phyloP scores from a whole-genome alignment of 1,140 invertebrate species.

The Drosophila bocki region DNA sequence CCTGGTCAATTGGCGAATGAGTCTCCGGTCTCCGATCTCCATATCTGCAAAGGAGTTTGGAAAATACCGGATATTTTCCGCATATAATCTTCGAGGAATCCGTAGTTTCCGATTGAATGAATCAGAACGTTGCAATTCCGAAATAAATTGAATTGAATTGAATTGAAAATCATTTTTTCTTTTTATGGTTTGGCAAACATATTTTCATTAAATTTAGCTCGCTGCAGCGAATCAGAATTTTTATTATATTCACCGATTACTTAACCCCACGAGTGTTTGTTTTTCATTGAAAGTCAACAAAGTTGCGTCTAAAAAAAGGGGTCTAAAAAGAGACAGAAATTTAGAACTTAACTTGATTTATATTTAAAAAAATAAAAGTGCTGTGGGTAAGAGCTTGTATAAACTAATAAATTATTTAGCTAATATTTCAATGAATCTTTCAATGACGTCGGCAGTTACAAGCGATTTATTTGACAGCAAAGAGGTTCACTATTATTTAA shows the following conservation, averaged over 20 bases:
- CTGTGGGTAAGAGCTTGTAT: background rate
- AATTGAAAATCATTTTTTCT: background rate
- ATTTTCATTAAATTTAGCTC: constrained; percentile 7
- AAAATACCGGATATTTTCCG: constrained; percentile 32
- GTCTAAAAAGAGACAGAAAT: background rate
- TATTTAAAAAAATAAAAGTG: background rate
- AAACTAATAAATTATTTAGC: background rate
- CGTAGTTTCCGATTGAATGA: constrained; percentile 1
- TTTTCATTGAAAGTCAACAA: constrained; percentile 7
- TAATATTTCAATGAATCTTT: background rate
- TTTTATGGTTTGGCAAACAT: constrained; percentile 33
- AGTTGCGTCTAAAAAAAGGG: background rate
- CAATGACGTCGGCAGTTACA: background rate
- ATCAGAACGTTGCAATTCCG: constrained; percentile 24
- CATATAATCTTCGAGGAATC: background rate
- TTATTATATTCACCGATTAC: constrained; percentile 6
- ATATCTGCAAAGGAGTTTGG: constrained; percentile 24
- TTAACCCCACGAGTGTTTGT: constrained; percentile 2
- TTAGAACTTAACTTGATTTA: constrained; percentile 9
- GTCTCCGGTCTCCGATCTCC: background rate
- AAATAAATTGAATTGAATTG: constrained; percentile 12
- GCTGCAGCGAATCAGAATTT: constrained; percentile 1
- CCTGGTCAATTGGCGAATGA: constrained; percentile 4
- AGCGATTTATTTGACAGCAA: background rate
- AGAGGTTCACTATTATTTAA: background rate